Base-by-base conservation (phyloP, 37 sponge, comb jelly and placozoan genomes). In the Hormiphora californensis region DNA sequence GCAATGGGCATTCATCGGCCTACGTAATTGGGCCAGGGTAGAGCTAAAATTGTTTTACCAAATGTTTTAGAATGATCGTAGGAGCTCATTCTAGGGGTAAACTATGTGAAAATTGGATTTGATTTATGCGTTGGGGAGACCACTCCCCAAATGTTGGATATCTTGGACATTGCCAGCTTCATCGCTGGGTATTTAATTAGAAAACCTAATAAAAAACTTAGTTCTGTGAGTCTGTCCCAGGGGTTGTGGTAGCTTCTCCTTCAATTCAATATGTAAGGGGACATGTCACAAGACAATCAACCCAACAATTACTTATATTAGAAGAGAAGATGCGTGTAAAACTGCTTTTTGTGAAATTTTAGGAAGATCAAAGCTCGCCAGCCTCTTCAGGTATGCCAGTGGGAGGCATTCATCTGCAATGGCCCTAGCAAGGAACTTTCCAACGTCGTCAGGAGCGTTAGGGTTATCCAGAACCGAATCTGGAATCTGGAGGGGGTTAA, bases 331-430 rank as follows among this genome's bases (percentile, higher is more conserved):
- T 8, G 67, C 67, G 37, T 65, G 67, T 1, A 65, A 38, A 28
- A 65, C 67, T 3, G 67, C 33, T 33, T 21, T 28, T 21, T 86
- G 54, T 43, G 54, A 81, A 46, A 43, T 39, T 31, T 46, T 81
- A 5, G 35, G 30, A 46, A 81, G 28, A 40, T 41, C 54, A 9
- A n/a, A 9, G 32, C 51, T 41, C 5, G 85, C 85, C 11, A 81
- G 69, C 34, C 55, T 92, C 41, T 55, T 81, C 36, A 94, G 86
- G 46, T 88, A 96, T 43, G 91, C 90, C n/a, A 94, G 96, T 65
- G 96, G 94, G 0, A 96, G 69, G 67, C 96, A 96, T 86, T 96
- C 96, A 87, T 96, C 96, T 27, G 94, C 96, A 9, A 96, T 86
- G 32, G 91, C 91, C 5, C 96, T 89, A 49, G 96, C 96, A 25